A percentile compares a stretch with the other conserved stretches of the same genome.
Conservation (phyloP, 2,888 invertebrate species). For the Cataglyphis altisquamis region DNA sequence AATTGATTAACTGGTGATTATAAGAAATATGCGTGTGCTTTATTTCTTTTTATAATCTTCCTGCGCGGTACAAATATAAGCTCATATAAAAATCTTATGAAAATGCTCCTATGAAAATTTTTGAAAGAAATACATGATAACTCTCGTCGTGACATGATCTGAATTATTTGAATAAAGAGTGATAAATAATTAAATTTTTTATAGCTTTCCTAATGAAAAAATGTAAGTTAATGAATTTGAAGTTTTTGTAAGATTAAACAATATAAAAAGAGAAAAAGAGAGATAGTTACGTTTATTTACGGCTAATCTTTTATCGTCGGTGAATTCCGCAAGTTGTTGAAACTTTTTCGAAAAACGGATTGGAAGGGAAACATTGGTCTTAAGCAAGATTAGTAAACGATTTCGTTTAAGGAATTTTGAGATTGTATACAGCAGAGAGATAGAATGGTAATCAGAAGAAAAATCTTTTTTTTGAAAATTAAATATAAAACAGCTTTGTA, state of each 20-base stretch:
- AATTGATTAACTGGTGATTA: conserved; percentile 27
- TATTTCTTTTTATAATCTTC: neutral
- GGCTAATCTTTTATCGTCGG: neutral
- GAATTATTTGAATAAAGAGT: neutral
- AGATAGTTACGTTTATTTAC: neutral
- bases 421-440: neutral
- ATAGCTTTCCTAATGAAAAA: neutral
- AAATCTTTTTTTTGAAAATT: neutral
- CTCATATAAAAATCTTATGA: too few species aligned
- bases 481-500: neutral
- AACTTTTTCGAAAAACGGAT: neutral
- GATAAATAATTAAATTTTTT: neutral
- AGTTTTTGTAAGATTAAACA: neutral
- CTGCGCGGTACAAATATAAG: neutral
- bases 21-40: neutral
- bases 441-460: neutral
- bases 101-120: too few species aligned
- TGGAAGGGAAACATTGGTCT: neutral
- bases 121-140: too few species aligned
- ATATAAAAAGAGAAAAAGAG: too few species aligned
- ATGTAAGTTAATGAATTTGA: neutral
- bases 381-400: conserved; percentile 16
- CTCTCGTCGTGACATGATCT: neutral
- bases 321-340: neutral
- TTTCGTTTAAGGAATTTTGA: conserved; percentile 7